Base-by-base conservation (phyloP, 2,888 invertebrate genomes). In the Synanthedon vespiformis region DNA sequence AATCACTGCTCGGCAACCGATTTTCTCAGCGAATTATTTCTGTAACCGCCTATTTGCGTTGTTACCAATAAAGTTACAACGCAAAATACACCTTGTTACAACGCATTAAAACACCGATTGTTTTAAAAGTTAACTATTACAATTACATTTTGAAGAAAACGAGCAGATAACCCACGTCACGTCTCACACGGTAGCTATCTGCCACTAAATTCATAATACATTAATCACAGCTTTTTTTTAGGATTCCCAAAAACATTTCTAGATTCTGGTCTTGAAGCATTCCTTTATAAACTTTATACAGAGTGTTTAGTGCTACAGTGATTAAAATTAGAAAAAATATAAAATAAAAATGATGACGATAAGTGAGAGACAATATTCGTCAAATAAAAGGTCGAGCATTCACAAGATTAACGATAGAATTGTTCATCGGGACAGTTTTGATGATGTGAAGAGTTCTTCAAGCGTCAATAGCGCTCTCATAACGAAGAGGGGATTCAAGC, bases 401-500 rank as follows among this genome's bases (percentile, higher is more conserved):
- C 85, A 84, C 72, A 88, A 76, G 57, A 71, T 88, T 58, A 88
- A 88, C 74, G 87, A 88, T 71, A 68, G 86, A 34, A 72, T 88
- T 48, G 70, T 88, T 4, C 88, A 88, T 51, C 68, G 74, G 40
- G 87, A 88, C 64, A 86, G 79, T 70, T 88, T 77, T 61, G 82
- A 87, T 53, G 87, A 88, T 61, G 77, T 78, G 55, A 81, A 87
- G 60, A 87, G 85, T 55, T 88, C 89, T 0, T 82, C 85, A 13
- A 83, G 83, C 18, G 74, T 85, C 52, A 88, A 86, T 74, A 91
- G 91, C 70, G 88, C 90, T 13, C 88, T 94, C 56, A 90, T 94
- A 68, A 91, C 90, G 52, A 89, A 90, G 58, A 89, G 95, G 40
- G 94, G 95, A 40, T 94, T 94, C 80, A 94, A 94, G 68, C 95